Base-by-base conservation (phyloP, 2,888 invertebrate species). In the Patella depressa region DNA sequence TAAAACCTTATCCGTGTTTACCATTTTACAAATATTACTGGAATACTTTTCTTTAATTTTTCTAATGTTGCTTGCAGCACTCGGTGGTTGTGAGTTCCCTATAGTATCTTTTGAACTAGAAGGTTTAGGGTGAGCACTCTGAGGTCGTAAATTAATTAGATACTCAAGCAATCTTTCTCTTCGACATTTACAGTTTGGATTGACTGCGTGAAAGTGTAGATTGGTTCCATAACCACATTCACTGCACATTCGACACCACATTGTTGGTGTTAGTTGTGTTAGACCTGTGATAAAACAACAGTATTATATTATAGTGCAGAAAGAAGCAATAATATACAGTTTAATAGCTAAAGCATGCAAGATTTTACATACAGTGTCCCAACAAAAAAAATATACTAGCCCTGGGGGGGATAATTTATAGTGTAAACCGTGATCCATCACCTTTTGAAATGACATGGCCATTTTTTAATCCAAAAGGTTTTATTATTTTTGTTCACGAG, bases 151-250 rank as follows among this genome's bases (percentile, higher is more conserved):
- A 14, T 71, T 19, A 15, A 72, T 29, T 34, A 71, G 34, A 73
- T 75, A 73, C 1, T 80, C 73, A 9, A 82, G 69, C 15, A 88
- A 83, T 45, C 86, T 86, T 76, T 88, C 88, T 76, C 85, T 84
- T 70, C 85, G 87, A 83, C 88, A 89, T 76, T 86, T 86, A 82
- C 89, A 89, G 81, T 85, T 83, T 70, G 87, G 85, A 79, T 88
- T 86, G 80, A 78, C 79, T 79, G 84, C 83, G 79, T 87, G 84
- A 72, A 88, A 84, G 71, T 85, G 87, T 75, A 89, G 81, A 82
- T 87, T 88, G 84, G 85, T 87, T 76, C 88, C 88, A 73, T 84
- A 85, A 45, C 89, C 89, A 82, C 89, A 89, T 79, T 85, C 84
- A 59, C 78, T 80, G 81, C 88, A 89, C 57, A 86, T 85, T 75